Base-by-base conservation (phyloP, 2,797 vertebrate genomes). In the Macrochelys suwanniensis region DNA sequence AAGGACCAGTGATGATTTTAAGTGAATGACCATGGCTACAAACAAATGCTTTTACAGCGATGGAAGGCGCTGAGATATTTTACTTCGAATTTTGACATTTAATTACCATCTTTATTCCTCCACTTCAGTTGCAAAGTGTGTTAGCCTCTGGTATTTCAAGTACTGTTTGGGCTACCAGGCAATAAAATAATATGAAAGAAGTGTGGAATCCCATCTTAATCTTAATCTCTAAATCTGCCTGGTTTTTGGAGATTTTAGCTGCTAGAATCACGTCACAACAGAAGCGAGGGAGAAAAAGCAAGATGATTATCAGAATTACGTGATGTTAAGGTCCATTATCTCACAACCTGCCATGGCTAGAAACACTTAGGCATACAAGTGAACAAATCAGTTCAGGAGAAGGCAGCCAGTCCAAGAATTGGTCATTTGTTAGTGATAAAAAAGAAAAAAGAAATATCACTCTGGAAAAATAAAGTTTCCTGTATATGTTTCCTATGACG, bases 311-410 rank as follows among this genome's bases (percentile, higher is more conserved):
- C 91, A 89, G 89, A 95, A 96, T 53, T 96, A 82, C 2, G 2
- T 87, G 85, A 91, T 96, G 94, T 80, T 94, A 94, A 89, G 92
- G 94, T 91, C 65, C 54, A 95, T 94, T 97, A 91, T 88, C 93
- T 88, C 94, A 91, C 1, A 12, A 33, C 85, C 93, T 89, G 82
- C 92, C 94, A 95, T 84, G 92, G 94, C 65, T 82, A 96, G 94
- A 96, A 96, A 61, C 59, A 89, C 87, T 94, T 88, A 92, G 90
- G 94, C 91, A 78, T 85, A 94, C 94, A 96, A 96, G 82, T 84
- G 94, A 89, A 88, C 42, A 89, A 94, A 92, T 95, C 80, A 74
- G 80, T 94, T 95, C 91, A 82, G 45, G 96, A 92, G 94, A 94
- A 51, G 80, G 74, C 87, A 92, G 92, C 31, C 84, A 84, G 84